These are phyloP conservation scores for Gallinago solitaria DNA, from an alignment of 2,797 vertebrate genomes.

Conservation along the genomic window DNA sequence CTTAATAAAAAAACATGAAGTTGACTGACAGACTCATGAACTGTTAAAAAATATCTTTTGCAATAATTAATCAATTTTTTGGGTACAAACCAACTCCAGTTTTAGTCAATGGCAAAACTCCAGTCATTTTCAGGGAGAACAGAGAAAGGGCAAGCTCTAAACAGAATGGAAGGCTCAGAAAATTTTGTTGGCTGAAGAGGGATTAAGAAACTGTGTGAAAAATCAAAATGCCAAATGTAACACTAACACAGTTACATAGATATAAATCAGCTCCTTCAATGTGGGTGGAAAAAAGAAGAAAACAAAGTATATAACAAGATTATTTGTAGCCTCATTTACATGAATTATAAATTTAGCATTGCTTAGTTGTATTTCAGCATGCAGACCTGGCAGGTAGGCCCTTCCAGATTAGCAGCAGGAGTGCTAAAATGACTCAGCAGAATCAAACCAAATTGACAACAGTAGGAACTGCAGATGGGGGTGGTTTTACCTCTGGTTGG, in stretches of 20 bases:
- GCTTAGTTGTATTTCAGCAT: background rate
- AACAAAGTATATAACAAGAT: background rate
- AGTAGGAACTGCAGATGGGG: accelerated
- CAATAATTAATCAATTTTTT: background rate
- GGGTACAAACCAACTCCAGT: background rate
- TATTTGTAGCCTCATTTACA: background rate
- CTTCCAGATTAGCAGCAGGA: background rate
- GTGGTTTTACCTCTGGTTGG: background rate
- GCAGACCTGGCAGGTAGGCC: background rate
- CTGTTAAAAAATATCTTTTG: background rate
- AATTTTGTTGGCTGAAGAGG: background rate
- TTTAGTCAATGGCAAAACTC: background rate
- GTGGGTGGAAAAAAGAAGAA: background rate
- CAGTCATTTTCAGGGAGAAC: background rate
- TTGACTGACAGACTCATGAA: background rate
- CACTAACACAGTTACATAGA: background rate
- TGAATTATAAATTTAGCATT: background rate
- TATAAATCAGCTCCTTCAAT: background rate
- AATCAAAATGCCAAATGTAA: background rate
- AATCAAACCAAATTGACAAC: background rate
- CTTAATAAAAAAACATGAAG: background rate
- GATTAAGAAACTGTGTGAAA: background rate
- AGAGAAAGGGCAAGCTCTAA: background rate
- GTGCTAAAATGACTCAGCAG: background rate
- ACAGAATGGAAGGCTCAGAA: background rate